Percentiles rank a stretch among this genome's conserved stretches.
Evolutionary conservation across 2,888 invertebrate species (phyloP).

Genomic region (Stenotaenia linearis): DNA sequence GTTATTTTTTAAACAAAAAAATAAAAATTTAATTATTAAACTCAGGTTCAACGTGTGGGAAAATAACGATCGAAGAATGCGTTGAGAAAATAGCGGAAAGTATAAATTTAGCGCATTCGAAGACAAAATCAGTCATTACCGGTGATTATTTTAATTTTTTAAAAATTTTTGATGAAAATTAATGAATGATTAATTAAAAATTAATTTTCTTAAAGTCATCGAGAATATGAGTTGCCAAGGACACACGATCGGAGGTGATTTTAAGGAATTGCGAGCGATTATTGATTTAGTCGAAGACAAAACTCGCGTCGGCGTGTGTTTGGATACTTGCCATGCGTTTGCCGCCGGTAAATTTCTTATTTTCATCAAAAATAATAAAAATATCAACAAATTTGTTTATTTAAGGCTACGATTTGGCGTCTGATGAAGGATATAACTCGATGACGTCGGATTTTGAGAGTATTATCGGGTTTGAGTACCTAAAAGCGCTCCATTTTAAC

Average conservation of each 20-base stretch:
- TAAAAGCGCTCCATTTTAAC: slow-evolving; percentile 52
- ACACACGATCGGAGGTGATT: slow-evolving; percentile 46
- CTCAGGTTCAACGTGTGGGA: slow-evolving; percentile 45
- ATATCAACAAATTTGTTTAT: not conserved
- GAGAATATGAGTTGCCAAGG: slow-evolving; percentile 47
- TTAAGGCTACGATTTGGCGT: slow-evolving; percentile 49
- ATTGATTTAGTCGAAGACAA: slow-evolving; percentile 41
- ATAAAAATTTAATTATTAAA: not conserved
- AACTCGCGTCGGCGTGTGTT: slow-evolving; percentile 41
- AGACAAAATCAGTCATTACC: slow-evolving; percentile 42
- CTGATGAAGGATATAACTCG: slow-evolving; percentile 44
- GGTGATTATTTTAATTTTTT: too few relatives aligned
- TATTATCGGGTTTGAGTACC: slow-evolving; percentile 48
- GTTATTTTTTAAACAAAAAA: not conserved
- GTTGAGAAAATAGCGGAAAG: slow-evolving; percentile 45
- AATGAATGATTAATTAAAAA: not conserved
- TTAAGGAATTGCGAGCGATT: slow-evolving; percentile 40
- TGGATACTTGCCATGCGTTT: slow-evolving; percentile 49
- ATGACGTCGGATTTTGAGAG: slow-evolving; percentile 48
- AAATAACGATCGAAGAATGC: slow-evolving; percentile 43
- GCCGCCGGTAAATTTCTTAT: slow-evolving; percentile 45
- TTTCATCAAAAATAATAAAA: not conserved
- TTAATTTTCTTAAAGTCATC: slow-evolving; percentile 41
- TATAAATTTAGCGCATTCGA: slow-evolving; percentile 44
- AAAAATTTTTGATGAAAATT: not conserved